Evolutionary conservation across 2,797 vertebrate species (phyloP), one percentile per base, ranked within the genome.

Genomic region (Chiroxiphia lanceolata): DNA sequence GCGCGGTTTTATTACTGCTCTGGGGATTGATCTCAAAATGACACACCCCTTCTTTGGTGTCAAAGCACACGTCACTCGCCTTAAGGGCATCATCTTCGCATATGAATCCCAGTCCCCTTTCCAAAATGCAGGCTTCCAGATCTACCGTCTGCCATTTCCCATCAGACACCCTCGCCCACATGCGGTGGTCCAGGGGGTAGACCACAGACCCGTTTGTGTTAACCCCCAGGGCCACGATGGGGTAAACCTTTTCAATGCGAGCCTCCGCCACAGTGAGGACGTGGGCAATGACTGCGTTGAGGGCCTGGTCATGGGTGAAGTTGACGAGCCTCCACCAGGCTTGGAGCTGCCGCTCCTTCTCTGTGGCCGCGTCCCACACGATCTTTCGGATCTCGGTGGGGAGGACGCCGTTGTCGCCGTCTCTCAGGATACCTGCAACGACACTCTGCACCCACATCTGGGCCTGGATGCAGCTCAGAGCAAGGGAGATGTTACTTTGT

Each of bases 371-470:
- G 0, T 97, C 96, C 96, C 96, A 97, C 89, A 97, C 95, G 0
- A 97, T 95, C 83, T 97, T 97, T 34, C 96, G 87, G 87, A 97
- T 94, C 93, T 97, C 96, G 0, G 95, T 96, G 75, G 96, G 96
- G 75, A 97, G 95, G 87, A 97, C 8, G 0, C 96, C 96, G 0
- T 95, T 97, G 68, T 97, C 96, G 0, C 96, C 96, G 0, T 97
- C 95, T 17, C 96, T 95, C 83, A 97, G 92, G 90, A 97, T 97
- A 76, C 96, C 96, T 97, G 96, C 96, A 97, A 97, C 29, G 4
- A 97, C 96, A 96, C 81, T 97, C 95, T 97, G 96, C 90, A 96
- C 96, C 96, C 96, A 97, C 86, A 79, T 89, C 90, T 97, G 96
- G 81, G 96, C 96, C 89, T 97, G 96, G 92, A 97, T 97, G 93